Evolutionary conservation across 2,113 vertebrate species (phyloP), one percentile per base, ranked within the genome.

Genomic region (Anguilla japonica): DNA sequence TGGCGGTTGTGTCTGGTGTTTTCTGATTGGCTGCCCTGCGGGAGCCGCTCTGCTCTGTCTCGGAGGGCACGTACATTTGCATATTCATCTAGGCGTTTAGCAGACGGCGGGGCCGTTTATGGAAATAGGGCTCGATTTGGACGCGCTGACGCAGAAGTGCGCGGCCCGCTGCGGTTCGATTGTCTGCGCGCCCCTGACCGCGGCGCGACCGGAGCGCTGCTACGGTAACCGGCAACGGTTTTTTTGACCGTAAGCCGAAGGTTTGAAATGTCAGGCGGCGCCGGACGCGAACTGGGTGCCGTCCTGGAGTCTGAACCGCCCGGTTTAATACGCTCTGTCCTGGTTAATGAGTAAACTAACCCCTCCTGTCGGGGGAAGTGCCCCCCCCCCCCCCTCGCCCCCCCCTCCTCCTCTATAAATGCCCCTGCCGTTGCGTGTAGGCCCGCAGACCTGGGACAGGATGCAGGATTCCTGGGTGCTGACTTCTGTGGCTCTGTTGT

Each of bases 331-430:
- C 34, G 82, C 89, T 89, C 71, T 71, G 82, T 71, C 50, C 90
- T 87, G 83, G 91, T 95, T 95, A 96, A 96, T 94, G 87, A 94
- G 84, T 94, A 94, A 94, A 96, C 89, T 87, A 88, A 87, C n/a
- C 63, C 88, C 34, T 16, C 67, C 91, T 56, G 75, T 71, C 67
- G 79, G 5, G 29, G 7, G 88, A 85, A 67, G 14, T 89, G 75
- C 85, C 81, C 78, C 87, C 86, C 79, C 84, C 79, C 82, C 60
- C 84, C 41, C 85, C 85, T 34, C 34, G 75, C 85, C 81, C 78
- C 86, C 86, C 79, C 85, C n/a, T n/a, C 34, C 34, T 34, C 34
- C 34, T 82, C 29, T 90, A 88, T 94, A 87, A 92, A 92, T 84
- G 86, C 81, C 29, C 81, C 87, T 83, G 85, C 87, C 79, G 79